Percentiles rank a stretch among this genome's conserved stretches.
phyloP scores from a whole-genome alignment of 2,888 invertebrate genomes.

The Cyclophora albipunctata region DNA sequence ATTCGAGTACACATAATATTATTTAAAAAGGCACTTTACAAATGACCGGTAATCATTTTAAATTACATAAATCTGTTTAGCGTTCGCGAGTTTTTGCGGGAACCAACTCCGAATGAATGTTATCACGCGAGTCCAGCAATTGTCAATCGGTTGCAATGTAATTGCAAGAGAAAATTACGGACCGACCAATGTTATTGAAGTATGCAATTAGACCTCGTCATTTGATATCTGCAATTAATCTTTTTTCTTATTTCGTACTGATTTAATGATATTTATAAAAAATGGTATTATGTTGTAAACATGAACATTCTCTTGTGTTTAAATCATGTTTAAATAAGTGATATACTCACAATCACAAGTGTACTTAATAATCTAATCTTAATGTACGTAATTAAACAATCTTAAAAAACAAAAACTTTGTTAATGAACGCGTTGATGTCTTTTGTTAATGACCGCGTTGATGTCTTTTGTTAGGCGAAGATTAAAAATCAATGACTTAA shows the following conservation, averaged over 20 bases:
- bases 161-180: constrained; percentile 39
- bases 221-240: constrained; percentile 14
- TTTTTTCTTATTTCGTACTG: too few species aligned
- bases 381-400: too few species aligned
- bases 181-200: constrained; percentile 31
- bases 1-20: constrained; percentile 13
- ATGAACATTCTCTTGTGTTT: too few species aligned
- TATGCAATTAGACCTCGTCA: constrained; percentile 33
- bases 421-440: too few species aligned
- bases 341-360: too few species aligned
- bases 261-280: too few species aligned
- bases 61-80: constrained; percentile 37
- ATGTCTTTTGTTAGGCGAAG: constrained; percentile 19
- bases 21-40: constrained; percentile 34
- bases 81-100: constrained; percentile 23
- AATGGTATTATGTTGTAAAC: too few species aligned
- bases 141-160: constrained; percentile 34
- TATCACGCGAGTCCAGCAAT: constrained; percentile 32
- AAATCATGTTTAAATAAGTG: too few species aligned
- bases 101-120: constrained; percentile 36
- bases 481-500: not conserved
- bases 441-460: constrained; percentile 15
- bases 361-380: too few species aligned
- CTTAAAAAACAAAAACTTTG: too few species aligned
- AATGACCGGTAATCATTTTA: constrained; percentile 43